Evolutionary conservation across 53 echinoderm and acorn worm species (phyloP).

Genomic region (Stichopus horrens): DNA sequence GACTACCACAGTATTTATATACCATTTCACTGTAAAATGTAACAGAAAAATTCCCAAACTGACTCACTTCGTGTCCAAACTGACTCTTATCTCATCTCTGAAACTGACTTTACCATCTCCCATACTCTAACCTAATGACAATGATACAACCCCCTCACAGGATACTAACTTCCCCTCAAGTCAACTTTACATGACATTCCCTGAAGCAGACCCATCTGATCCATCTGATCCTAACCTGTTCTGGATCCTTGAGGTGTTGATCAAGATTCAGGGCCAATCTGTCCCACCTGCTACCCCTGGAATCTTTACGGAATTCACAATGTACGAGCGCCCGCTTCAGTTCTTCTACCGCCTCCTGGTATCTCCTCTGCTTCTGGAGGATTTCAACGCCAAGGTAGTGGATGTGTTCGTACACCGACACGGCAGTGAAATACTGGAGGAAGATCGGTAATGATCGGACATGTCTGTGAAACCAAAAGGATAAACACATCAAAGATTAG

Average conservation of each 20-base stretch:
- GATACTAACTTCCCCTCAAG: too few relatives aligned
- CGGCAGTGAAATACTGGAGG: constrained; percentile 77
- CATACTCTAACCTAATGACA: too few relatives aligned
- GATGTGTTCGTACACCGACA: constrained; percentile 78
- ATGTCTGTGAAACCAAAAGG: constrained; percentile 48
- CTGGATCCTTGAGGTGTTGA: constrained; percentile 82
- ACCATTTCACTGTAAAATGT: too few relatives aligned
- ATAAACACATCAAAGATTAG: too few relatives aligned
- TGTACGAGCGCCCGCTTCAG: constrained; percentile 60
- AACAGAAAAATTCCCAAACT: too few relatives aligned
- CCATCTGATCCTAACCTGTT: constrained; percentile 59
- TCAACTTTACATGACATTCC: background rate
- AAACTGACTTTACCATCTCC: too few relatives aligned
- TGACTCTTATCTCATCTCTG: too few relatives aligned
- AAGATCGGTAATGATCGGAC: constrained; percentile 69
- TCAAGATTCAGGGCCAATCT: constrained; percentile 91
- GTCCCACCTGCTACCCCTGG: constrained; percentile 92
- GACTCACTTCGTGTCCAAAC: too few relatives aligned
- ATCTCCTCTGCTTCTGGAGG: constrained; percentile 84
- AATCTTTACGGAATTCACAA: constrained; percentile 72
- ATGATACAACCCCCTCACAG: too few relatives aligned
- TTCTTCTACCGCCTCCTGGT: constrained; percentile 72
- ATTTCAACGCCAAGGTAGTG: constrained; percentile 87
- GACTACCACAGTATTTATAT: too few relatives aligned
- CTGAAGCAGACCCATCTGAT: background rate